Evolutionary conservation across 2,888 invertebrate genomes (phyloP).

Genomic region (Drosophila trichaetosa): DNA sequence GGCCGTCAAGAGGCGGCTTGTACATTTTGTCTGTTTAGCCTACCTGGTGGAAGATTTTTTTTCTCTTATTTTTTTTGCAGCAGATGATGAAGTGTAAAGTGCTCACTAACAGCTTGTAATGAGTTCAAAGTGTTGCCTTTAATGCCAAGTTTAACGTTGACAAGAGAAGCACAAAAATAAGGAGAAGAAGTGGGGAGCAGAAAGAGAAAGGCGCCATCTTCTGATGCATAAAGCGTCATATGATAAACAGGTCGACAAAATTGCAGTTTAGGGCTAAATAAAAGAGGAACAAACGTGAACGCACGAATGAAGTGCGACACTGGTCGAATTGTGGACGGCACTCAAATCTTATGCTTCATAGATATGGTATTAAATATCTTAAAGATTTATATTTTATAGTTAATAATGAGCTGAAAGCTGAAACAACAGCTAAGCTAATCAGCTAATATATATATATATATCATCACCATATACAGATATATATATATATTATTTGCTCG

Average conservation of each 20-base stretch:
- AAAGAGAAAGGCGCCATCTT: not conserved
- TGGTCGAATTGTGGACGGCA: not conserved
- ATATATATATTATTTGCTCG: not conserved
- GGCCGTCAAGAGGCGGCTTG: not conserved
- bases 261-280: not conserved
- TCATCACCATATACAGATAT: not conserved
- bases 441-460: not conserved
- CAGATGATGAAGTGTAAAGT: conserved; percentile 76
- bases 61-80: conserved; percentile 1
- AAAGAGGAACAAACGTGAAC: not conserved
- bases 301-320: not conserved
- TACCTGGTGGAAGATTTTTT: conserved; percentile 21
- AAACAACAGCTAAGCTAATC: not conserved
- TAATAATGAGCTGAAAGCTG: not conserved
- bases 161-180: not conserved
- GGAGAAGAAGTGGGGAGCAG: not conserved
- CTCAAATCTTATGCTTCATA: not conserved
- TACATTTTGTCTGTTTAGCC: conserved; percentile 16
- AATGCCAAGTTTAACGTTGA: conserved; percentile 43
- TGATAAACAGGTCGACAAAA: not conserved
- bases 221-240: conserved; percentile 3
- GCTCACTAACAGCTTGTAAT: conserved; percentile 78
- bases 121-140: conserved; percentile 63
- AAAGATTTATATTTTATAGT: not conserved
- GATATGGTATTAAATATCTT: not conserved